Evolutionary conservation across 1,140 invertebrate genomes (phyloP).

Genomic region (Lanistes nyassanus): DNA sequence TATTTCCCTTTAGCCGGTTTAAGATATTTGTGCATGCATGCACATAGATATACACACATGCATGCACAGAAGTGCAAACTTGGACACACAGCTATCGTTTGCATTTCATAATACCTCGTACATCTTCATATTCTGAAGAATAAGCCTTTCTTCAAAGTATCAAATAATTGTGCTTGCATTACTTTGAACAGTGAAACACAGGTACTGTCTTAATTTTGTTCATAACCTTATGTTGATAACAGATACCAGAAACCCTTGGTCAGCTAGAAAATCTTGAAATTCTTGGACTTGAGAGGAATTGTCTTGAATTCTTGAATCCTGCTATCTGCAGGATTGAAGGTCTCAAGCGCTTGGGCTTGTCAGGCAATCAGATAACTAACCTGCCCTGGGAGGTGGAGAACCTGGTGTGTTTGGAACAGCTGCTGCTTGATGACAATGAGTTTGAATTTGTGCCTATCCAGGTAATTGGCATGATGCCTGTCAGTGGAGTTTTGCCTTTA

Average conservation of each 20-base stretch:
- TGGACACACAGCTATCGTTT: too few species aligned
- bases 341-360: constrained; percentile 52
- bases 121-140: too few species aligned
- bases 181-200: too few species aligned
- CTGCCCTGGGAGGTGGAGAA: constrained; percentile 61
- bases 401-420: constrained; percentile 51
- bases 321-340: constrained; percentile 57
- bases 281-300: constrained; percentile 57
- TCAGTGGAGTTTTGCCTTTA: background rate
- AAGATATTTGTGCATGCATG: too few species aligned
- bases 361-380: constrained; percentile 62
- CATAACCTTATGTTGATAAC: too few species aligned
- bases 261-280: constrained; percentile 43
- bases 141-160: too few species aligned
- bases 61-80: too few species aligned
- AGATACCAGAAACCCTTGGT: constrained; percentile 41
- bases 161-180: too few species aligned
- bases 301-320: constrained; percentile 55
- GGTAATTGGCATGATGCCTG: constrained; percentile 10
- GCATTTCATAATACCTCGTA: too few species aligned
- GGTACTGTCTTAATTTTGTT: too few species aligned
- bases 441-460: constrained; percentile 64
- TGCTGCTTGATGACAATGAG: constrained; percentile 62
- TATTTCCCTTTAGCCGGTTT: too few species aligned
- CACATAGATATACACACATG: too few species aligned